Percentiles rank a stretch among this genome's conserved stretches.
Conservation (phyloP, 2,797 vertebrate species). For the Sebastes iracundus region DNA sequence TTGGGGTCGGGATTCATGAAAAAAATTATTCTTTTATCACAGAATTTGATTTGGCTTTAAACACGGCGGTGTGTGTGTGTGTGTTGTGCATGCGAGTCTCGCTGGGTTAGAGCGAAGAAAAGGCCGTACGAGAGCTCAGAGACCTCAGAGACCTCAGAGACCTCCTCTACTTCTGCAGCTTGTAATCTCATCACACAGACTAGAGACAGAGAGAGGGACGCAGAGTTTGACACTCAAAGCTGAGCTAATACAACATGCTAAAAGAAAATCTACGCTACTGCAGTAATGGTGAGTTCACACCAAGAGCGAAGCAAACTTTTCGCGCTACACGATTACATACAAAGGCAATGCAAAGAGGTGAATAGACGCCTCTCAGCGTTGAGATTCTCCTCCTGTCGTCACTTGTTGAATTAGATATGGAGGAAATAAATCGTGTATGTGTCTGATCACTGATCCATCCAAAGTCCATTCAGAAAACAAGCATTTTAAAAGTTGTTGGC, state of each 20-base stretch:
- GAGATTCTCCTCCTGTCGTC: too few relatives aligned
- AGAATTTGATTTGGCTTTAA: neutral
- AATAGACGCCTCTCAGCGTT: too few relatives aligned
- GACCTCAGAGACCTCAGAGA: constrained; percentile 15
- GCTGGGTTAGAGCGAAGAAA: neutral
- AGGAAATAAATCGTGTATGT: too few relatives aligned
- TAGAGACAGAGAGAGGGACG: neutral
- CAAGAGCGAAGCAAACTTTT: too few relatives aligned
- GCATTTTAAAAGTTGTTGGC: too few relatives aligned
- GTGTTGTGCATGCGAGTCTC: neutral
- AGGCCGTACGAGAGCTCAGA: constrained; percentile 1
- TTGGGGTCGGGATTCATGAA: neutral
- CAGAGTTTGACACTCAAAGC: neutral
- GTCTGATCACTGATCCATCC: too few relatives aligned
- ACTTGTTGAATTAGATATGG: too few relatives aligned
- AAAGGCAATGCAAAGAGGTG: too few relatives aligned
- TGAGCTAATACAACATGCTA: neutral
- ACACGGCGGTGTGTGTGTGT: neutral
- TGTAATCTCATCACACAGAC: constrained; percentile 39
- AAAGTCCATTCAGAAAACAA: too few relatives aligned
- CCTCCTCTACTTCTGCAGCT: constrained; percentile 16
- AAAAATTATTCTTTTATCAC: neutral
- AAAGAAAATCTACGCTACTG: neutral
- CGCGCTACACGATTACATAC: too few relatives aligned
- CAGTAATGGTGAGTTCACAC: too few relatives aligned